Evolutionary conservation across 2,888 invertebrate genomes (phyloP).

Genomic region (Rhabditoides inermis): DNA sequence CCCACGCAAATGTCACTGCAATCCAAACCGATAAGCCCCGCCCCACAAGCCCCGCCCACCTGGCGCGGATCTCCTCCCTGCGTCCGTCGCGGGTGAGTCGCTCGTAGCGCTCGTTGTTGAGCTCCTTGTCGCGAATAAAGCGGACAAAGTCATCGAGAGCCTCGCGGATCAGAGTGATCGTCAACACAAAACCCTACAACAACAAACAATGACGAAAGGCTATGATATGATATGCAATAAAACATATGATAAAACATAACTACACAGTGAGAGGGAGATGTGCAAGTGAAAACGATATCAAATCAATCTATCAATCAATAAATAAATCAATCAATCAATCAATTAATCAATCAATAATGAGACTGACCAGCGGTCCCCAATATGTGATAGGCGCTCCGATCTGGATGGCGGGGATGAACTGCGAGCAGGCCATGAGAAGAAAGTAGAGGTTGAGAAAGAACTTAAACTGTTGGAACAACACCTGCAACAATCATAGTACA

Average conservation of each 20-base stretch:
- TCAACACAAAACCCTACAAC: slow-evolving; percentile 76
- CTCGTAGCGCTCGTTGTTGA: slow-evolving; percentile 85
- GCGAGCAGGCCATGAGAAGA: slow-evolving; percentile 90
- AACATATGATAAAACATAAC: too few relatives aligned
- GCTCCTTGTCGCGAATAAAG: slow-evolving; percentile 84
- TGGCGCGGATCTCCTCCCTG: slow-evolving; percentile 65
- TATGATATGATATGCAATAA: too few relatives aligned
- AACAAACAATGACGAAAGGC: too few relatives aligned
- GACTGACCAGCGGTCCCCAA: slow-evolving; percentile 78
- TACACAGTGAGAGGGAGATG: too few relatives aligned
- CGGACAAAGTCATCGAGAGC: slow-evolving; percentile 90
- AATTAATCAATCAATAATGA: not conserved
- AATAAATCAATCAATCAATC: too few relatives aligned
- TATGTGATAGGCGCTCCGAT: slow-evolving; percentile 97
- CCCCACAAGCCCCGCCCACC: slow-evolving; percentile 58
- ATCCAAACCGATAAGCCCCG: slow-evolving; percentile 64
- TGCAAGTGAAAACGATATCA: too few relatives aligned
- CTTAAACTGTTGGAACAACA: slow-evolving; percentile 94
- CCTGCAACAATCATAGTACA: slow-evolving; percentile 59
- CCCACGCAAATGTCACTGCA: slow-evolving; percentile 66
- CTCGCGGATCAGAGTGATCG: slow-evolving; percentile 89
- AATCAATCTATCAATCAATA: too few relatives aligned
- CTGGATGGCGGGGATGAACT: slow-evolving; percentile 89
- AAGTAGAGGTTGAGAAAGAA: slow-evolving; percentile 98
- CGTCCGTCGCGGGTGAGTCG: slow-evolving; percentile 66